Conservation (phyloP, 2,888 invertebrate species). For the Drosophila testacea region DNA sequence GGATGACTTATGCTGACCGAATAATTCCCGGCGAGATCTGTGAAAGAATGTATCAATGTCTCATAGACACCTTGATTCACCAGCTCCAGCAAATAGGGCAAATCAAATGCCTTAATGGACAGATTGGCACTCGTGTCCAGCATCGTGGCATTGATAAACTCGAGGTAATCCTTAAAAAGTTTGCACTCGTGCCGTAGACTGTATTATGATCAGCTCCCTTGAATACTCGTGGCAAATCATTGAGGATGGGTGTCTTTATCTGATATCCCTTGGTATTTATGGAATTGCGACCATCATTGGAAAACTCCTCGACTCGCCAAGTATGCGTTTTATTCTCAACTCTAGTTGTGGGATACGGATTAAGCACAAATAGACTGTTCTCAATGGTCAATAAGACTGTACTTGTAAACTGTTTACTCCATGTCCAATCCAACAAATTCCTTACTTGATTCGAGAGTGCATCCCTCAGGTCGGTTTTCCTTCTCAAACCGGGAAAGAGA, state of each 20-base stretch:
- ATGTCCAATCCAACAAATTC: conserved; percentile 64
- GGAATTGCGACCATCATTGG: conserved; percentile 24
- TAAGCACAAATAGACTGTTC: conserved; percentile 61
- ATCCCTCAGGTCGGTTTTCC: conserved; percentile 31
- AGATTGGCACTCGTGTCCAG: conserved; percentile 49
- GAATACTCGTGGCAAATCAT: conserved; percentile 80
- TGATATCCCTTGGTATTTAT: conserved; percentile 69
- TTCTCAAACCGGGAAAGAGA: conserved; percentile 57
- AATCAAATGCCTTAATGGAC: conserved; percentile 31
- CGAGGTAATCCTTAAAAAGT: conserved; percentile 66
- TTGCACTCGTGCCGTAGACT: conserved; percentile 69
- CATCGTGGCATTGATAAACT: conserved; percentile 72
- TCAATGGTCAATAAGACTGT: conserved; percentile 66
- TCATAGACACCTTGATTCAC: conserved; percentile 70
- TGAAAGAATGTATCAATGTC: conserved; percentile 74
- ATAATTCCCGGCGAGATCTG: conserved; percentile 48
- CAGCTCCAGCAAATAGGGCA: conserved; percentile 45
- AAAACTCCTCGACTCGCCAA: conserved; percentile 66
- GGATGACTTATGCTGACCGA: conserved; percentile 75
- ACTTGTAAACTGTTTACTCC: conserved; percentile 73
- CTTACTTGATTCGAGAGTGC: conserved; percentile 29
- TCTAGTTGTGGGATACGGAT: conserved; percentile 68
- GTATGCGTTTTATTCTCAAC: conserved; percentile 64
- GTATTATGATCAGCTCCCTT: conserved; percentile 40
- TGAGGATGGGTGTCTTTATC: conserved; percentile 63